A percentile compares a stretch with the other conserved stretches of the same genome.
These are phyloP conservation scores for Probosciger aterrimus DNA, from an alignment of 2,113 vertebrate species.

Conservation along the genomic window DNA sequence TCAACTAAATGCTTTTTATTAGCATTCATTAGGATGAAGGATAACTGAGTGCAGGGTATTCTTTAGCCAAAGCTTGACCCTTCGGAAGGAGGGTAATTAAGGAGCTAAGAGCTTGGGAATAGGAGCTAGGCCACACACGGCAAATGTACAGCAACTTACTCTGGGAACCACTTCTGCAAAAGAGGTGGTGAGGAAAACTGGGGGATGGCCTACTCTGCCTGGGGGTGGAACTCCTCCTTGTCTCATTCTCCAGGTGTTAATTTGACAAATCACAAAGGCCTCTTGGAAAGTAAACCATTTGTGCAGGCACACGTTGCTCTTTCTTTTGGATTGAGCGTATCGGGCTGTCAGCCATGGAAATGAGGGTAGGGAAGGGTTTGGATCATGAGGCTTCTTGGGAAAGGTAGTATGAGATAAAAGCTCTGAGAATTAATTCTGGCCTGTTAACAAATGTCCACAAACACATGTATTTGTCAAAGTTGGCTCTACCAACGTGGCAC, in stretches of 20 bases:
- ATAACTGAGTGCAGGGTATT: conserved; percentile 72
- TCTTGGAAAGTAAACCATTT: conserved; percentile 15
- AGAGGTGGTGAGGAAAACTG: conserved; percentile 46
- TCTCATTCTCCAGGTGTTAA: conserved; percentile 66
- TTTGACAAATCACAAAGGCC: conserved; percentile 72
- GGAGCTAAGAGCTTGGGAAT: conserved; percentile 37
- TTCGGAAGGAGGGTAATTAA: conserved; percentile 69
- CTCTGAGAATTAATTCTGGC: background rate
- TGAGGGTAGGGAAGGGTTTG: background rate
- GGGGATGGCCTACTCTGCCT: conserved; percentile 6
- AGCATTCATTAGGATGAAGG: conserved; percentile 81
- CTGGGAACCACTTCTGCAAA: conserved; percentile 24
- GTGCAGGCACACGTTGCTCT: background rate
- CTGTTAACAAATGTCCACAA: background rate
- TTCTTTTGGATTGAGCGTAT: background rate
- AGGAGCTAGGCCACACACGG: conserved; percentile 71
- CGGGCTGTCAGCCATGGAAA: background rate
- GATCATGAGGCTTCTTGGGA: background rate
- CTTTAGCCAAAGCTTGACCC: conserved; percentile 73
- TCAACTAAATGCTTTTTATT: conserved; percentile 83
- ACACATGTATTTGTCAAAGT: rapidly evolving
- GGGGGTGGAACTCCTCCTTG: conserved; percentile 40
- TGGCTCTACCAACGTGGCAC: background rate
- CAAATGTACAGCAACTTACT: background rate
- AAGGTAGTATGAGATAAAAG: background rate